Conservation (phyloP, 2,888 invertebrate species). For the Myathropa florea region DNA sequence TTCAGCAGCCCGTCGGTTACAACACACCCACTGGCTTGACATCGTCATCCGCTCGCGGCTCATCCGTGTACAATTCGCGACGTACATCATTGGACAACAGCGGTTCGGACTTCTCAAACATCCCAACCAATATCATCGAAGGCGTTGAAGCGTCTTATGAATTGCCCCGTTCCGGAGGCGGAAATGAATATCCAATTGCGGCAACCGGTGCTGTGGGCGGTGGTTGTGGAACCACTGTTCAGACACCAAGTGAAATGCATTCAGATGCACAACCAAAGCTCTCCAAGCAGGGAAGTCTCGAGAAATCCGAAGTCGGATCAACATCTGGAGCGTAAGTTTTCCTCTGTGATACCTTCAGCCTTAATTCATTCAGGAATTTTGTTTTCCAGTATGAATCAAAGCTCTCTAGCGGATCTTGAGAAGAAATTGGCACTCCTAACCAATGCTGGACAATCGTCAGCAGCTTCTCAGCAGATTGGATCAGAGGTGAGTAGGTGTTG, state of each 20-base stretch:
- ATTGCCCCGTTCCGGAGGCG: slow-evolving; percentile 22
- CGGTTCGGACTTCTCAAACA: slow-evolving; percentile 76
- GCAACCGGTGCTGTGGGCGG: slow-evolving; percentile 46
- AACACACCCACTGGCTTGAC: slow-evolving; percentile 75
- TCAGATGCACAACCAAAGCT: slow-evolving; percentile 73
- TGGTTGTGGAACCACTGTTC: slow-evolving; percentile 69
- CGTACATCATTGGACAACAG: slow-evolving; percentile 79
- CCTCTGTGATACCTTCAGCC: neutral
- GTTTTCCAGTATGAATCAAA: slow-evolving; percentile 73
- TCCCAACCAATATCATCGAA: slow-evolving; percentile 75
- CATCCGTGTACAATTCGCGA: slow-evolving; percentile 79
- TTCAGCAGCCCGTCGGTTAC: slow-evolving; percentile 73
- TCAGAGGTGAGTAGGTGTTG: slow-evolving; percentile 20
- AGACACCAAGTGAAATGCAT: slow-evolving; percentile 70
- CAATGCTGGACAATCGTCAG: slow-evolving; percentile 73
- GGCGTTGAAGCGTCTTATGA: slow-evolving; percentile 72
- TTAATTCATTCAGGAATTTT: neutral
- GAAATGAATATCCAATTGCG: neutral
- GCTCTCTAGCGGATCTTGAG: slow-evolving; percentile 82
- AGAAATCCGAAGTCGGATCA: slow-evolving; percentile 71
- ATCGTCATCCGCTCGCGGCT: slow-evolving; percentile 75
- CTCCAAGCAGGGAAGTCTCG: slow-evolving; percentile 77
- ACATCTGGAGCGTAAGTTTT: slow-evolving; percentile 64
- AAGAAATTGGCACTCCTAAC: slow-evolving; percentile 83
- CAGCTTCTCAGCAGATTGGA: neutral